Conservation (phyloP, 2,888 invertebrate genomes). For the Timema podura region DNA sequence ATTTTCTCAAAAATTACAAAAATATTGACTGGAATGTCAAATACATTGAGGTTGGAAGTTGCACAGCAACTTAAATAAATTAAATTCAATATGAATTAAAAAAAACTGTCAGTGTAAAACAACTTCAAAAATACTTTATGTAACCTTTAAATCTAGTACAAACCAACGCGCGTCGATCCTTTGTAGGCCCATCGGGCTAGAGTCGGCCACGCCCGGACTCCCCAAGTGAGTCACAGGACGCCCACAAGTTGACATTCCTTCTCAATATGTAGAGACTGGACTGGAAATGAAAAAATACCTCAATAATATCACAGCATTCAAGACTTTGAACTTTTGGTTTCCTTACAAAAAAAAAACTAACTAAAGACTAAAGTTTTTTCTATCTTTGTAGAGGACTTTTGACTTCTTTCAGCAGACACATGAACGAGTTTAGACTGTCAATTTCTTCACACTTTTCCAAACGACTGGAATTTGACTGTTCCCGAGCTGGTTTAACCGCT, state of each 20-base stretch:
- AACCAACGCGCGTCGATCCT: constrained; percentile 22
- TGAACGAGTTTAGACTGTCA: constrained; percentile 61
- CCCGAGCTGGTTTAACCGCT: not conserved
- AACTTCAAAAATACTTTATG: not conserved
- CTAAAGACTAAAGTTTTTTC: constrained; percentile 27
- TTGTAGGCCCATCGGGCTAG: constrained; percentile 3
- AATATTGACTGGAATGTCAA: too few species aligned
- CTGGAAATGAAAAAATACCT: constrained; percentile 27
- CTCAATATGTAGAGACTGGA: constrained; percentile 26
- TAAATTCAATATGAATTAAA: constrained; percentile 11
- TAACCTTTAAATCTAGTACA: constrained; percentile 16
- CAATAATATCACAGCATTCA: constrained; percentile 27
- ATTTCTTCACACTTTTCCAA: constrained; percentile 50
- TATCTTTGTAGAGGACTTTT: constrained; percentile 49
- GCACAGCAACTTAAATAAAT: not conserved
- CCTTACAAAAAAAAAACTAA: constrained; percentile 12
- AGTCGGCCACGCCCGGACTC: constrained; percentile 17
- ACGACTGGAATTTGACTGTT: constrained; percentile 31
- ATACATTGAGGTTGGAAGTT: not conserved
- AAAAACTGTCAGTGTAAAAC: not conserved
- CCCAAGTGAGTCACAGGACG: constrained; percentile 8
- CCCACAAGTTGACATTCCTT: constrained; percentile 21
- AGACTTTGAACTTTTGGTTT: constrained; percentile 4
- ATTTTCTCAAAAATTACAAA: too few species aligned
- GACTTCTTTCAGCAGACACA: constrained; percentile 58